Conservation (phyloP, 2,113 vertebrate genomes). For the Poecile atricapillus region DNA sequence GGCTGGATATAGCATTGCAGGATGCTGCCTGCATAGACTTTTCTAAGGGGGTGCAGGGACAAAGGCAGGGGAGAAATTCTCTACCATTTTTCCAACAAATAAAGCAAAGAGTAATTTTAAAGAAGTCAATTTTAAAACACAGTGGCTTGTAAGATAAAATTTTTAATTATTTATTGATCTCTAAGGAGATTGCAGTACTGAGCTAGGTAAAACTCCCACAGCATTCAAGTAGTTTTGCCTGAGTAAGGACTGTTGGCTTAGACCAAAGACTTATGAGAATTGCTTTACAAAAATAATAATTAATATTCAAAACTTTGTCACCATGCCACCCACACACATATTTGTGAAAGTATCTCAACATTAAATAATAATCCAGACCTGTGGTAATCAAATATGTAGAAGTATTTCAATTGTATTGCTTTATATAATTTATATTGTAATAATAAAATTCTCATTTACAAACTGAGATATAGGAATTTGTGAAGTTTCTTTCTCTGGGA, state of each 20-base stretch:
- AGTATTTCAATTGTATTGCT: neutral
- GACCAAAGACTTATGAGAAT: slow-evolving; percentile 7
- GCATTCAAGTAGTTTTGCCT: slow-evolving; percentile 36
- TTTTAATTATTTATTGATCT: slow-evolving; percentile 58
- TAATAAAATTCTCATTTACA: neutral
- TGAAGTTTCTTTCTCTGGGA: neutral
- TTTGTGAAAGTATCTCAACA: neutral
- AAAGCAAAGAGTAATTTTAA: slow-evolving; percentile 19
- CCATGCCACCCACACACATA: neutral
- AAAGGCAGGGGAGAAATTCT: neutral
- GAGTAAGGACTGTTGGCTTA: slow-evolving; percentile 19
- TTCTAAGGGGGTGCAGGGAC: neutral
- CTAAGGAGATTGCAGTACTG: slow-evolving; percentile 12
- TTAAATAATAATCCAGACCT: neutral
- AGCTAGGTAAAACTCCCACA: slow-evolving; percentile 36
- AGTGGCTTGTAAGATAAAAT: neutral
- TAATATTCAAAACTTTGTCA: slow-evolving; percentile 36
- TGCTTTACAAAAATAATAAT: slow-evolving; percentile 26
- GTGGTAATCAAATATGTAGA: neutral
- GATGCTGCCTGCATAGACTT: neutral
- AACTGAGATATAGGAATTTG: neutral
- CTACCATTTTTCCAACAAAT: neutral
- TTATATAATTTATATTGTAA: neutral
- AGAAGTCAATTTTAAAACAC: slow-evolving; percentile 33
- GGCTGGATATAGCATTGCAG: neutral